Percentiles rank a stretch among this genome's conserved stretches.
These are phyloP conservation scores for Rotaria magnacalcarata DNA, from an alignment of 2,888 invertebrate species.

Conservation along the genomic window DNA sequence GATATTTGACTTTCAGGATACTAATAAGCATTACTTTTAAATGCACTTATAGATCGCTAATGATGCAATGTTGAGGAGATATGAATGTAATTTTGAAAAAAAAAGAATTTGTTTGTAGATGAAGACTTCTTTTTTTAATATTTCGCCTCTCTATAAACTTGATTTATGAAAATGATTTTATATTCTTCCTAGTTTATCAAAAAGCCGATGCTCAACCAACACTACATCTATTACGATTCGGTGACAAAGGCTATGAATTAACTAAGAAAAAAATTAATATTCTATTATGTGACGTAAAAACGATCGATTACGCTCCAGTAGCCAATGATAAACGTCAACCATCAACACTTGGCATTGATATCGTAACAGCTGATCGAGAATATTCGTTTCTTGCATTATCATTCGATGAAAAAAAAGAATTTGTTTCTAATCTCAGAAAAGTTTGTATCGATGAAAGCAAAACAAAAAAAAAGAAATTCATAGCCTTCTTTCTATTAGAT, in stretches of 20 bases:
- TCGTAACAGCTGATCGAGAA: background rate
- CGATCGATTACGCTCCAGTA: background rate
- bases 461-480: background rate
- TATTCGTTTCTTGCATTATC: background rate
- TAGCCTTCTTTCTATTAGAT: background rate
- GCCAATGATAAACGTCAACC: background rate
- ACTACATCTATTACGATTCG: background rate
- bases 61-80: no score
- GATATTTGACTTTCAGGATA: no score
- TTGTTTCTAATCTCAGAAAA: background rate
- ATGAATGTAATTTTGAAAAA: no score
- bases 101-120: no score
- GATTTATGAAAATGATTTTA: no score
- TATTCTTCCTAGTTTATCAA: background rate
- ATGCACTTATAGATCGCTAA: no score
- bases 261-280: background rate
- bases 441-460: background rate
- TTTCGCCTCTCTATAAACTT: no score
- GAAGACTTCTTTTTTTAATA: no score
- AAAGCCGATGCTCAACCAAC: slow-evolving; percentile 10
- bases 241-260: background rate
- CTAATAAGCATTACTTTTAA: no score
- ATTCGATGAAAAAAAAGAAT: background rate
- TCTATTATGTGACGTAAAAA: background rate
- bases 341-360: background rate